These are phyloP conservation scores for Dreissena rostriformis DNA, from an alignment of 1,140 invertebrate species.

Conservation along the genomic window DNA sequence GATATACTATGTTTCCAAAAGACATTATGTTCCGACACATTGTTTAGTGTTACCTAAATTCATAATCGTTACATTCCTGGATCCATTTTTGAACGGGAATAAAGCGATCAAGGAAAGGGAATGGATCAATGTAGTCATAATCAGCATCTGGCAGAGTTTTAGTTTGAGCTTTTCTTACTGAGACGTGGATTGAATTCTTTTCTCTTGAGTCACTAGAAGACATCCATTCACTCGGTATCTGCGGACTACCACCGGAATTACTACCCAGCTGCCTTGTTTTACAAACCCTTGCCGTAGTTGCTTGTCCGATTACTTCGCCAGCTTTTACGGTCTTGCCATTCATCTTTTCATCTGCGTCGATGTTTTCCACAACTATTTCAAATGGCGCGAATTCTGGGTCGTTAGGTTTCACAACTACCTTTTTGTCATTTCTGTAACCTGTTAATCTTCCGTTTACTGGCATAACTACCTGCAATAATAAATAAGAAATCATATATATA, in stretches of 20 bases:
- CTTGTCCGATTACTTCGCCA: slow-evolving; percentile 10
- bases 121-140: slow-evolving; percentile 45
- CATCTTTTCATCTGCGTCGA: neutral
- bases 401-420: neutral
- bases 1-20: too few species aligned
- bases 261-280: neutral
- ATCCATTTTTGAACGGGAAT: slow-evolving; percentile 35
- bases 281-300: neutral
- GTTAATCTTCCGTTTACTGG: slow-evolving; percentile 20
- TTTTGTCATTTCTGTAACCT: neutral
- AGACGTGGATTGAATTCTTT: too few species aligned
- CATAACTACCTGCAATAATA: slow-evolving; percentile 7
- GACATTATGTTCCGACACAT: too few species aligned
- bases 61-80: slow-evolving; percentile 39
- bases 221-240: too few species aligned
- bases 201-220: too few species aligned
- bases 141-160: neutral
- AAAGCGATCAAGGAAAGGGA: slow-evolving; percentile 16
- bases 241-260: too few species aligned
- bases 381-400: slow-evolving; percentile 3
- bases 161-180: neutral
- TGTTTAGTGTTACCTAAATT: slow-evolving; percentile 35
- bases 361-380: slow-evolving; percentile 34
- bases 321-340: neutral
- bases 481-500: too few species aligned